Evolutionary conservation across 2,797 vertebrate genomes (phyloP).

Genomic region (Lerista edwardsae): DNA sequence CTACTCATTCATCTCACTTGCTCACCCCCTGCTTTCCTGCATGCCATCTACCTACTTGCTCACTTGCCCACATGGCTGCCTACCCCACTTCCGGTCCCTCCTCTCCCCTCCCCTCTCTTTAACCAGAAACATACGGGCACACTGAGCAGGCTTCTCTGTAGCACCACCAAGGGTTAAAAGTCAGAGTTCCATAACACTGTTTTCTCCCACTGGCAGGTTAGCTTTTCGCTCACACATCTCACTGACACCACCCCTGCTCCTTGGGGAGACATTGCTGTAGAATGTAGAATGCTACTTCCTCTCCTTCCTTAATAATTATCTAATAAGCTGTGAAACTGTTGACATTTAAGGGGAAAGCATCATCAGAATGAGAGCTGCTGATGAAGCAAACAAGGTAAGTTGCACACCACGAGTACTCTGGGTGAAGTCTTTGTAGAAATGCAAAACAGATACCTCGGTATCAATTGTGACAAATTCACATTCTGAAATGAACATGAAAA

Average conservation of each 20-base stretch:
- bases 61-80: no score
- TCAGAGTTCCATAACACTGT: background rate
- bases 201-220: background rate
- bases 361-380: background rate
- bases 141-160: background rate
- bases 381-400: slow-evolving; percentile 1
- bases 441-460: background rate
- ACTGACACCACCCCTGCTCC: background rate
- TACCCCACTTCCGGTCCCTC: no score
- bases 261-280: slow-evolving; percentile 3
- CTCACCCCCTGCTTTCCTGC: no score
- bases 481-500: slow-evolving; percentile 8
- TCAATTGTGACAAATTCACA: background rate
- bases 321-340: slow-evolving; percentile 31
- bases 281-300: slow-evolving; percentile 33
- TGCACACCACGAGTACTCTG: background rate
- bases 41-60: no score
- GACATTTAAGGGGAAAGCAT: background rate
- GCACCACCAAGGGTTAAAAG: slow-evolving; percentile 13
- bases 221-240: background rate
- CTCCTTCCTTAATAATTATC: slow-evolving; percentile 31
- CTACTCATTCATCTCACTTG: no score
- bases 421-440: slow-evolving; percentile 7
- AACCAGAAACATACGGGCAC: background rate
- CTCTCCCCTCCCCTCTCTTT: no score